A percentile compares a stretch with the other conserved stretches of the same genome.
phyloP scores from a whole-genome alignment of 2,797 vertebrate genomes.

The Peromyscus nudipes region DNA sequence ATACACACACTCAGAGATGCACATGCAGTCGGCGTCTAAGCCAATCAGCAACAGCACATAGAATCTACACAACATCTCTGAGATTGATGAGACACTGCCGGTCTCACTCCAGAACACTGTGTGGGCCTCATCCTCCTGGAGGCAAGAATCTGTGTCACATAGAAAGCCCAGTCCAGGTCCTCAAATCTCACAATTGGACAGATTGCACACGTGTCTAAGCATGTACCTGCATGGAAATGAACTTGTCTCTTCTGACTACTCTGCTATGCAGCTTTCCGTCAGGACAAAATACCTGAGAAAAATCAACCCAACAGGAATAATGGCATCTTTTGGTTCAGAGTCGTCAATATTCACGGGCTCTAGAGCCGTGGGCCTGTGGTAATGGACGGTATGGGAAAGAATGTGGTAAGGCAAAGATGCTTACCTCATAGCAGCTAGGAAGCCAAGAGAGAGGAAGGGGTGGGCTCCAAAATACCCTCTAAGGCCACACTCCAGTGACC shows the following conservation, averaged over 20 bases:
- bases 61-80: background rate
- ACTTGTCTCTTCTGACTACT: background rate
- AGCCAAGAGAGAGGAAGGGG: background rate
- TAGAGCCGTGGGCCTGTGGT: background rate
- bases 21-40: background rate
- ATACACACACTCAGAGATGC: background rate
- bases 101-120: background rate
- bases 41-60: background rate
- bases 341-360: background rate
- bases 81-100: background rate
- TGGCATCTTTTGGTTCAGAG: background rate
- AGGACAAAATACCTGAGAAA: background rate
- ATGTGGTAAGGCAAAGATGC: background rate
- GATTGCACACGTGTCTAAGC: background rate
- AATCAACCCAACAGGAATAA: background rate
- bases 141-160: background rate
- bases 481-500: background rate
- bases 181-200: background rate
- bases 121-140: background rate
- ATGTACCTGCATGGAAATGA: background rate
- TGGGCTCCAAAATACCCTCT: too few relatives aligned
- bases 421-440: background rate
- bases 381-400: background rate
- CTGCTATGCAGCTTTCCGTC: background rate
- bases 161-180: background rate